Conservation (phyloP, 2,888 invertebrate species). For the Tenthredo scrophulariae region DNA sequence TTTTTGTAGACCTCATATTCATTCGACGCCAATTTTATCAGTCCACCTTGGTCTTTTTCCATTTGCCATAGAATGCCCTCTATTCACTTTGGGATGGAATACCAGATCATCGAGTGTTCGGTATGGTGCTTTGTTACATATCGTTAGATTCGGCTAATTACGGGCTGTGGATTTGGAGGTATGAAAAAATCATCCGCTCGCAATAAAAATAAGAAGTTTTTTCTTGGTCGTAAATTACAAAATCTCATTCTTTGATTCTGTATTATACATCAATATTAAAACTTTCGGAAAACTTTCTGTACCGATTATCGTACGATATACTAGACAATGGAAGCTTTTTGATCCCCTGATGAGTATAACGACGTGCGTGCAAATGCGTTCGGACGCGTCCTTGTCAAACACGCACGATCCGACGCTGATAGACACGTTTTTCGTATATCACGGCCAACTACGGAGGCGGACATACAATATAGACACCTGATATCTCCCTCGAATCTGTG, state of each 20-base stretch:
- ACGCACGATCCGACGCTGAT: conserved; percentile 39
- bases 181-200: not conserved
- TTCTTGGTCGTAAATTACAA: not conserved
- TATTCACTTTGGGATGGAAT: not conserved
- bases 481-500: conserved; percentile 48
- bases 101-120: not conserved
- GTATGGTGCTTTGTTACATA: not conserved
- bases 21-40: not conserved
- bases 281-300: not conserved
- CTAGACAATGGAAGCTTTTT: conserved; percentile 15
- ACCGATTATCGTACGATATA: conserved; percentile 7
- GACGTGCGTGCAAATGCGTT: conserved; percentile 44
- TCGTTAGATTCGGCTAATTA: not conserved
- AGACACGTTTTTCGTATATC: conserved; percentile 42
- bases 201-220: not conserved
- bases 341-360: conserved; percentile 22
- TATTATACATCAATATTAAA: not conserved
- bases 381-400: conserved; percentile 44
- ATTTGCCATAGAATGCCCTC: not conserved
- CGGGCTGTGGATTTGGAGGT: not conserved
- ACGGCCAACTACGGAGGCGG: conserved; percentile 6
- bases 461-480: conserved; percentile 25
- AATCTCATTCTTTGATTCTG: not conserved
- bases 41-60: not conserved
- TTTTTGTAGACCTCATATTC: not conserved